Conservation (phyloP, 2,888 invertebrate species). For the Amiota communis region DNA sequence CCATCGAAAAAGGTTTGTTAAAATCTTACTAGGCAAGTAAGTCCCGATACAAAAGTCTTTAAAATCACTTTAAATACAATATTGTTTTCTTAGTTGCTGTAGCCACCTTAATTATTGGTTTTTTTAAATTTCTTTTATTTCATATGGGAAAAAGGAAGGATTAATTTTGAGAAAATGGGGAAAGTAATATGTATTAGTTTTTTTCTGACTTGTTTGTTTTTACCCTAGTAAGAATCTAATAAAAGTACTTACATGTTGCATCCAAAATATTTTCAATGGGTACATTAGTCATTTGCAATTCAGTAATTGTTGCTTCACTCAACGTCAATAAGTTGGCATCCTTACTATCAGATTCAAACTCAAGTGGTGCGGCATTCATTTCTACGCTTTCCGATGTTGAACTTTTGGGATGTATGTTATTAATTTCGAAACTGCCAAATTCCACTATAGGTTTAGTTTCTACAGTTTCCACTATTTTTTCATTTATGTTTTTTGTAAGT, state of each 20-base stretch:
- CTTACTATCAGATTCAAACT: conserved; percentile 16
- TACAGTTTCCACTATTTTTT: conserved; percentile 39
- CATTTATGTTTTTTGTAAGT: conserved; percentile 44
- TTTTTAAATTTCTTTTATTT: too few species aligned
- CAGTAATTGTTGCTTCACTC: conserved; percentile 14
- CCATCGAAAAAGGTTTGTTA: too few species aligned
- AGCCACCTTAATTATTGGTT: too few species aligned
- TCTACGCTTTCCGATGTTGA: conserved; percentile 35
- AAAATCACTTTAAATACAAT: too few species aligned
- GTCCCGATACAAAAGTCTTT: too few species aligned
- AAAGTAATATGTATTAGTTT: too few species aligned
- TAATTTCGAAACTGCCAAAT: conserved; percentile 34
- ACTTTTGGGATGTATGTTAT: conserved; percentile 39
- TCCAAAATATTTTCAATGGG: conserved; percentile 52
- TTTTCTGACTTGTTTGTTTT: too few species aligned
- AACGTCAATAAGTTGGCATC: neutral
- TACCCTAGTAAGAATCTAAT: too few species aligned
- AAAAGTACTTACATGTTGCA: conserved; percentile 54
- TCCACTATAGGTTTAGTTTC: conserved; percentile 37
- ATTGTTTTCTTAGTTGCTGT: too few species aligned
- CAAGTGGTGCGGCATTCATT: conserved; percentile 35
- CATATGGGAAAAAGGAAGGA: too few species aligned
- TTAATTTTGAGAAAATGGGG: too few species aligned
- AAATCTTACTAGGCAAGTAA: too few species aligned
- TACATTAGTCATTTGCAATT: conserved; percentile 18